A percentile compares a stretch with the other conserved stretches of the same genome.
Conservation (phyloP, 2,888 invertebrate species). For the Caenorhabditis sp. region DNA sequence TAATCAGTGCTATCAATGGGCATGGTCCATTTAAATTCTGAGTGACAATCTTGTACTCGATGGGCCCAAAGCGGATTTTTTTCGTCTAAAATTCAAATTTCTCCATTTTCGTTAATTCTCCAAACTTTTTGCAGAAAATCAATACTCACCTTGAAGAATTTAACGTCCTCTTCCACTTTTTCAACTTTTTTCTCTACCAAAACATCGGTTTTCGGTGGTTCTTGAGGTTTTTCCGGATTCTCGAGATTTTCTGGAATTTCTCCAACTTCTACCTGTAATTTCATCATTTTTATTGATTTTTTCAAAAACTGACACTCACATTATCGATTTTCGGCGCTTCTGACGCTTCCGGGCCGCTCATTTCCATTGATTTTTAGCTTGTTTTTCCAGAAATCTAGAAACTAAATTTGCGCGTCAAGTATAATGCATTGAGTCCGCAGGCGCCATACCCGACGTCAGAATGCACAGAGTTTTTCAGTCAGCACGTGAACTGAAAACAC, state of each 20-base stretch:
- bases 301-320: not conserved
- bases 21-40: constrained; percentile 87
- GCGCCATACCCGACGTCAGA: constrained; percentile 24
- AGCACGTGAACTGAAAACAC: constrained; percentile 38
- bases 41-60: constrained; percentile 85
- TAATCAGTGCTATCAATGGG: constrained; percentile 86
- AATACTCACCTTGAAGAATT: constrained; percentile 17
- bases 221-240: not conserved
- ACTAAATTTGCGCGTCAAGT: constrained; percentile 29
- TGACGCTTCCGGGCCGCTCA: constrained; percentile 6
- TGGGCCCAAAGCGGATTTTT: constrained; percentile 84
- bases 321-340: constrained; percentile 8
- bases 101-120: not conserved
- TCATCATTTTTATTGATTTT: not conserved
- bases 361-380: not conserved
- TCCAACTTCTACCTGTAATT: not conserved
- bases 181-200: not conserved
- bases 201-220: not conserved
- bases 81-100: constrained; percentile 84
- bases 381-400: not conserved
- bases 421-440: constrained; percentile 13
- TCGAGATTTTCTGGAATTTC: constrained; percentile 6
- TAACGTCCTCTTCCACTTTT: not conserved
- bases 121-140: not conserved
- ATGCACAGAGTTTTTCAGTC: constrained; percentile 21